A percentile compares a stretch with the other conserved stretches of the same genome.
Evolutionary conservation across 2,888 invertebrate species (phyloP).

Genomic region (Reticulitermes lucifugus): DNA sequence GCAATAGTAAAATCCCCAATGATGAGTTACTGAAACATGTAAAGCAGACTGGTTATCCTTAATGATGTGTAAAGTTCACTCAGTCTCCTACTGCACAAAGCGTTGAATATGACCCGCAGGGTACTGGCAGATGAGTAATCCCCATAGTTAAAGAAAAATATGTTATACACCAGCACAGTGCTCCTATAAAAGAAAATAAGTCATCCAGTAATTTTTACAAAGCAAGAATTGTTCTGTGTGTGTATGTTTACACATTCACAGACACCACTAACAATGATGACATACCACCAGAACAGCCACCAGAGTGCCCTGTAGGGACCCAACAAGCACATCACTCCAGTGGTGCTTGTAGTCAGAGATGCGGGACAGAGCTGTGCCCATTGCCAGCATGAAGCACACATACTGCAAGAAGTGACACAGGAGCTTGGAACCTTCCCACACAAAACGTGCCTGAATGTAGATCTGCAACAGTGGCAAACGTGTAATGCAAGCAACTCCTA

Average conservation of each 20-base stretch:
- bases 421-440: constrained; percentile 83
- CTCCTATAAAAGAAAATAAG: too few species aligned
- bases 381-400: constrained; percentile 80
- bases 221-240: not conserved
- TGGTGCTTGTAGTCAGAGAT: constrained; percentile 98
- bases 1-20: too few species aligned
- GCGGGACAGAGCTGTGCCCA: constrained; percentile 90
- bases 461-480: constrained; percentile 3
- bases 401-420: constrained; percentile 89
- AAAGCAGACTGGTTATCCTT: too few species aligned
- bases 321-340: constrained; percentile 95
- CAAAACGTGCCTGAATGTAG: constrained; percentile 88
- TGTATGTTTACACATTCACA: not conserved
- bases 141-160: too few species aligned
- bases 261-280: not conserved
- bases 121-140: too few species aligned
- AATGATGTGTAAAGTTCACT: too few species aligned
- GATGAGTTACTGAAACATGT: too few species aligned
- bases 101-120: too few species aligned
- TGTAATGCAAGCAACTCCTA: not conserved
- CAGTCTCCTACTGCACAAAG: too few species aligned
- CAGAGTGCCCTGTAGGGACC: constrained; percentile 76
- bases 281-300: constrained; percentile 78
- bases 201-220: not conserved
- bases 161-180: too few species aligned